Conservation (phyloP, 2,113 vertebrate species). For the Mormoops blainvillei region DNA sequence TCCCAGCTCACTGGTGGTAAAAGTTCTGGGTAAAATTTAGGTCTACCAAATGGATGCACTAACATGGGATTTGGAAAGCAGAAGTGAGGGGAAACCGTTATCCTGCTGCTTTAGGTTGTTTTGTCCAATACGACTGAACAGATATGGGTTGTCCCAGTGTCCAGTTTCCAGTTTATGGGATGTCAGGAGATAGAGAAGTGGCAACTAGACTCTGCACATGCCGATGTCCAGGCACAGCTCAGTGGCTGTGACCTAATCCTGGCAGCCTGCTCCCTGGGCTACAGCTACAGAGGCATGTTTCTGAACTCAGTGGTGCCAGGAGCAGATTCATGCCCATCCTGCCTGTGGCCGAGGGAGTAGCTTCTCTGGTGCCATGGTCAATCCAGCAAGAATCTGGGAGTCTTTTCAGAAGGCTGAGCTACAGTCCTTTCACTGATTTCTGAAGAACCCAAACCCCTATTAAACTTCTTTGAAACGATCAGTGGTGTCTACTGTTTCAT, state of each 20-base stretch:
- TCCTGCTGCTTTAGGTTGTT: neutral
- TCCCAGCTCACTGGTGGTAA: neutral
- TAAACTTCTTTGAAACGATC: conserved; percentile 22
- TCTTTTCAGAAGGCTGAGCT: neutral
- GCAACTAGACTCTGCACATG: neutral
- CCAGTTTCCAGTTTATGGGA: neutral
- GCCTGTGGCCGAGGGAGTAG: neutral
- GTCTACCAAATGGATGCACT: neutral
- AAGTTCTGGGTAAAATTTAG: neutral
- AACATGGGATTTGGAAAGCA: neutral
- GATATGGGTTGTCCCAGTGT: neutral
- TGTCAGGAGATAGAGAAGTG: neutral
- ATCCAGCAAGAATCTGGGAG: neutral
- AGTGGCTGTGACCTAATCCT: neutral
- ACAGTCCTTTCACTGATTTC: neutral
- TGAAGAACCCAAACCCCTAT: neutral
- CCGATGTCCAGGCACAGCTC: neutral
- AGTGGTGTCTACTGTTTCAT: neutral
- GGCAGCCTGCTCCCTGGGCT: neutral
- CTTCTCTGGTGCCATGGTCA: neutral
- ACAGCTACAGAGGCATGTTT: neutral
- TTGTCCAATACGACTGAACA: neutral
- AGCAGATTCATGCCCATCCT: neutral
- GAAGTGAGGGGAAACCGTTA: neutral
- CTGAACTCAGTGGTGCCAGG: neutral